Percentiles rank a stretch among this genome's conserved stretches.
Evolutionary conservation across 2,113 vertebrate genomes (phyloP).

Genomic region (Donacobius atricapilla): DNA sequence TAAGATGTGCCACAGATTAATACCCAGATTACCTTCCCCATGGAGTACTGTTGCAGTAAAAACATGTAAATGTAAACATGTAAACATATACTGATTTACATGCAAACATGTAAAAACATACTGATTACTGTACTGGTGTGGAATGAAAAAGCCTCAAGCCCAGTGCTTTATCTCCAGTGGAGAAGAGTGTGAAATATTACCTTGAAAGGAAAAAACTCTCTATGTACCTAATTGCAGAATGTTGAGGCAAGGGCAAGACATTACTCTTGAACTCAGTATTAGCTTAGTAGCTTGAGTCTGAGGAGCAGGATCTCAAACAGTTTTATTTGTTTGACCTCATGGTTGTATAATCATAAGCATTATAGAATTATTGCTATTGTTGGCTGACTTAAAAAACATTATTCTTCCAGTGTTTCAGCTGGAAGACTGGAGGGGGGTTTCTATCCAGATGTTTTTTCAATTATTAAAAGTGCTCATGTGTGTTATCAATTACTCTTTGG

Average conservation of each 20-base stretch:
- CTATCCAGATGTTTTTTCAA: not conserved
- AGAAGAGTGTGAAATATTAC: not conserved
- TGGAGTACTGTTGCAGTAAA: not conserved
- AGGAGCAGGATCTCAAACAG: not conserved
- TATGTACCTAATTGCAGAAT: not conserved
- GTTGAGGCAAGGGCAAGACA: rapidly evolving
- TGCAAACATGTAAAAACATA: not conserved
- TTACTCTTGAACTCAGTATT: not conserved
- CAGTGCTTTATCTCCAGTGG: not conserved
- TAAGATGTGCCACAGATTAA: not conserved
- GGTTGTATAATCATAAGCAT: not conserved
- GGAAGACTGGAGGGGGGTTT: not conserved
- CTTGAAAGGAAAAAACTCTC: not conserved
- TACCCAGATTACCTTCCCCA: rapidly evolving
- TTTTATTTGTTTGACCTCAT: not conserved
- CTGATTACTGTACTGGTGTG: not conserved
- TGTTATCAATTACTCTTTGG: not conserved
- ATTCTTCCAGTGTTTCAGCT: not conserved
- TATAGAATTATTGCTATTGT: not conserved
- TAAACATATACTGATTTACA: not conserved
- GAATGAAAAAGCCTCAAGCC: not conserved
- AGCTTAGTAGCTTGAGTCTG: not conserved
- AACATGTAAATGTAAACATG: not conserved
- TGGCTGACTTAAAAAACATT: not conserved
- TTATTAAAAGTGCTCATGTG: not conserved